Percentiles rank a stretch among this genome's conserved stretches.
phyloP scores from a whole-genome alignment of 2,888 invertebrate genomes.

The Tinea pellionella region DNA sequence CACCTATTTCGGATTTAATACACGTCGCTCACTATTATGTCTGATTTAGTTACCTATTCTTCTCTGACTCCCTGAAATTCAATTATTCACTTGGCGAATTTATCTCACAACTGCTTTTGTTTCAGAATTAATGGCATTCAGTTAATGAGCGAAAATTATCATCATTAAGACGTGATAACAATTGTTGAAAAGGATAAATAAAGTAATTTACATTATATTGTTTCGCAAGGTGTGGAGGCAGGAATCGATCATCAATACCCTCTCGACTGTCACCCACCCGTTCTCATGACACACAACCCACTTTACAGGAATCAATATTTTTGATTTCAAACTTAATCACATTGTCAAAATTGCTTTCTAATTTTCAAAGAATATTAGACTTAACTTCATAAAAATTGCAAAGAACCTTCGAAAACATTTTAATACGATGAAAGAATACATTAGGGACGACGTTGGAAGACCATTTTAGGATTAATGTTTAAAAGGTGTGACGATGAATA shows the following conservation, averaged over 20 bases:
- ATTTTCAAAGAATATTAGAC: no score
- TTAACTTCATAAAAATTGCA: no score
- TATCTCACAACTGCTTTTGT: no score
- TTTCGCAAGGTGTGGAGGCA: conserved; percentile 18
- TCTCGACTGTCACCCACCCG: conserved; percentile 23
- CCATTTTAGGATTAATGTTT: not conserved
- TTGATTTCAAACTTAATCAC: not conserved
- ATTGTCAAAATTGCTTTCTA: not conserved
- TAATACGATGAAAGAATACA: not conserved
- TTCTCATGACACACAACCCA: conserved; percentile 20
- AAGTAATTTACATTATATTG: conserved; percentile 5
- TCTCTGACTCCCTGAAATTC: not conserved
- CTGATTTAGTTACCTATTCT: not conserved
- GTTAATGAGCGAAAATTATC: no score
- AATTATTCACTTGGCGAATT: not conserved
- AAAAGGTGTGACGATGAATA: not conserved
- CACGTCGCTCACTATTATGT: not conserved
- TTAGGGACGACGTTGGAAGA: no score
- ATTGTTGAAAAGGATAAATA: not conserved
- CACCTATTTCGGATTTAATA: conserved; percentile 13
- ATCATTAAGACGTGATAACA: not conserved
- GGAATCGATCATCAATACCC: conserved; percentile 32
- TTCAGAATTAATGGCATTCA: no score
- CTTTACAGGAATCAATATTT: conserved; percentile 36
- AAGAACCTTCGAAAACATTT: not conserved